Percentiles rank a stretch among this genome's conserved stretches.
These are phyloP conservation scores for Porites lobata DNA, from an alignment of 92 coral and sea anemone species.

Conservation along the genomic window DNA sequence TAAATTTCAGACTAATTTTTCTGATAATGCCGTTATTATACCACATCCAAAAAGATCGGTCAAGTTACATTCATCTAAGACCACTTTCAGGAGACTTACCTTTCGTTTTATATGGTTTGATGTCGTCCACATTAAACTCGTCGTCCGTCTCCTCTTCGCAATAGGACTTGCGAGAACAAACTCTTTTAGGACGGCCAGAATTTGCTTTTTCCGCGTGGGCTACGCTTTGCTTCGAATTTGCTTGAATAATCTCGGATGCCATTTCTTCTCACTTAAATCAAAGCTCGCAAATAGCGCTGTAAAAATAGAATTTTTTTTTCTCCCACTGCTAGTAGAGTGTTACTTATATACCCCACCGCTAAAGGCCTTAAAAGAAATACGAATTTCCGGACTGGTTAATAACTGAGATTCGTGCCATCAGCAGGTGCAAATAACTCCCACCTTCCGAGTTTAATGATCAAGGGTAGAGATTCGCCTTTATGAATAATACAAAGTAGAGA, in stretches of 20 bases:
- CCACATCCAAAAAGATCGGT: slow-evolving; percentile 14
- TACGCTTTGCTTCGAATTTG: slow-evolving; percentile 20
- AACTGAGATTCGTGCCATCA: slow-evolving; percentile 62
- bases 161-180: slow-evolving; percentile 29
- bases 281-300: background rate
- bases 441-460: slow-evolving; percentile 44
- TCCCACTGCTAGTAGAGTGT: slow-evolving; percentile 5
- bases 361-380: slow-evolving; percentile 51
- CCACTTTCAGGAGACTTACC: slow-evolving; percentile 42
- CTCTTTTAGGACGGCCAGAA: slow-evolving; percentile 38
- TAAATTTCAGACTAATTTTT: slow-evolving; percentile 37
- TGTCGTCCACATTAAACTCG: slow-evolving; percentile 40
- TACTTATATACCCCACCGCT: slow-evolving; percentile 49
- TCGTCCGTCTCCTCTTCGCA: slow-evolving; percentile 50
- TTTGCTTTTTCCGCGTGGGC: slow-evolving; percentile 18
- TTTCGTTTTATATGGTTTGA: slow-evolving; percentile 39
- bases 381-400: slow-evolving; percentile 67
- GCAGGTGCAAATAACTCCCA: slow-evolving; percentile 60
- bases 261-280: slow-evolving; percentile 3
- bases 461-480: slow-evolving; percentile 51
- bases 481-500: slow-evolving; percentile 43
- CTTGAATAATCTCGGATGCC: slow-evolving; percentile 31
- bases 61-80: slow-evolving; percentile 24
- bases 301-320: background rate
- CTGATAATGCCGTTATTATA: slow-evolving; percentile 27